Conservation (phyloP, 2,797 vertebrate species). For the Chiroxiphia lanceolata region DNA sequence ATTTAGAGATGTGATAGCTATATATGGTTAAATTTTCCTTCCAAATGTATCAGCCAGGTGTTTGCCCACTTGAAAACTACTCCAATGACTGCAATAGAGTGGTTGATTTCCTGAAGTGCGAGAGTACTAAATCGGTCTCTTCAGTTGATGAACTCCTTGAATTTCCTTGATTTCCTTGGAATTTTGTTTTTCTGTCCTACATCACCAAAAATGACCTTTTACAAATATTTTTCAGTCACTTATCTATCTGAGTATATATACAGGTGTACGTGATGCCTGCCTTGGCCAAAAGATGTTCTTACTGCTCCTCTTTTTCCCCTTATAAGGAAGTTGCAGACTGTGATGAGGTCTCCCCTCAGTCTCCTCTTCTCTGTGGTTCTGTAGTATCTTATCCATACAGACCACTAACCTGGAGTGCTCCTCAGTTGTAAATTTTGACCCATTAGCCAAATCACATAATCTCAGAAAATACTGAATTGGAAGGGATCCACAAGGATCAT, state of each 20-base stretch:
- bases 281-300: not conserved
- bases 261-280: too few species aligned
- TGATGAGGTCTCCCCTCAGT: not conserved
- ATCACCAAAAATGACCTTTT: not conserved
- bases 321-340: too few species aligned
- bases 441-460: not conserved
- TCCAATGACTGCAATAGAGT: not conserved
- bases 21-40: not conserved
- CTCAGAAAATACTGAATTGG: not conserved
- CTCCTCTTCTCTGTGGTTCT: not conserved
- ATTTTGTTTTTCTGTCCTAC: constrained; percentile 18
- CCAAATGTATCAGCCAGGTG: constrained; percentile 3
- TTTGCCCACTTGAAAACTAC: constrained; percentile 25
- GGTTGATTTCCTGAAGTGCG: constrained; percentile 20
- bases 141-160: not conserved
- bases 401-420: not conserved
- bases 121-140: not conserved
- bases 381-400: not conserved
- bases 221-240: not conserved
- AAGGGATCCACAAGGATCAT: not conserved
- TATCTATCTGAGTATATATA: not conserved
- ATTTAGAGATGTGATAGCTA: not conserved
- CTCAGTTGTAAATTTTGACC: not conserved
- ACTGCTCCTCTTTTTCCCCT: not conserved
- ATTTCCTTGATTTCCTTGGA: not conserved